Conservation (phyloP, 2,113 vertebrate genomes). For the Oncorhynchus mykiss region DNA sequence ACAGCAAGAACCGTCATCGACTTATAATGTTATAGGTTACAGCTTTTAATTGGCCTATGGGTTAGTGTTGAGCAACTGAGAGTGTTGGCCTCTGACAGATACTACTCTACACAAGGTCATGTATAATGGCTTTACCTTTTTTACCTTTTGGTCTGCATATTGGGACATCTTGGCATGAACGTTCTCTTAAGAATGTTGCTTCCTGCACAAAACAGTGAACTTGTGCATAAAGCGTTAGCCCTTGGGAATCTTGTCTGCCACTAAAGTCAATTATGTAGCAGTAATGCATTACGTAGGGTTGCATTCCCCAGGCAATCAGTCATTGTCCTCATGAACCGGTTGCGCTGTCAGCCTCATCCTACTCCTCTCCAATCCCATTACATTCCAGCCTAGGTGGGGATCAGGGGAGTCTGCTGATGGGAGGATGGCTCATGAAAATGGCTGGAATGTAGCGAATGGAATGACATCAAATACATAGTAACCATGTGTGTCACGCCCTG, state of each 20-base stretch:
- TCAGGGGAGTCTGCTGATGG: slow-evolving; percentile 3
- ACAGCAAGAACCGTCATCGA: no score
- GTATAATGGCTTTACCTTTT: slow-evolving; percentile 43
- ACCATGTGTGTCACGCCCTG: no score
- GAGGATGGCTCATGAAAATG: no score
- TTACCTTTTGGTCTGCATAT: slow-evolving; percentile 14
- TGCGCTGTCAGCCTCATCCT: slow-evolving; percentile 49
- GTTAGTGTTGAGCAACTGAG: not conserved
- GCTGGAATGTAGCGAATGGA: no score
- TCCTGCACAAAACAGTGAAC: slow-evolving; percentile 53
- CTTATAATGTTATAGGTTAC: no score
- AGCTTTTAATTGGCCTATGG: no score
- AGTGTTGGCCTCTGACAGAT: not conserved
- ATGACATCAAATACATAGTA: no score
- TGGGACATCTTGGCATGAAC: slow-evolving; percentile 12
- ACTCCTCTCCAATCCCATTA: slow-evolving; percentile 58
- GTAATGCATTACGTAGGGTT: slow-evolving; percentile 67
- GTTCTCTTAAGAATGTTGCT: not conserved
- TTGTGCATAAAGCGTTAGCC: slow-evolving; percentile 57
- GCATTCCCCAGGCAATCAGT: slow-evolving; percentile 61
- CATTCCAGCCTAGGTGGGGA: slow-evolving; percentile 37
- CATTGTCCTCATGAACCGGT: slow-evolving; percentile 64
- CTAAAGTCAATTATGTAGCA: slow-evolving; percentile 68
- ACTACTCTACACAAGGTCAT: slow-evolving; percentile 44
- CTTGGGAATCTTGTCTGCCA: slow-evolving; percentile 52